Evolutionary conservation across 2,113 vertebrate genomes (phyloP), one percentile per base, ranked within the genome.

Genomic region (Apteryx mantelli): DNA sequence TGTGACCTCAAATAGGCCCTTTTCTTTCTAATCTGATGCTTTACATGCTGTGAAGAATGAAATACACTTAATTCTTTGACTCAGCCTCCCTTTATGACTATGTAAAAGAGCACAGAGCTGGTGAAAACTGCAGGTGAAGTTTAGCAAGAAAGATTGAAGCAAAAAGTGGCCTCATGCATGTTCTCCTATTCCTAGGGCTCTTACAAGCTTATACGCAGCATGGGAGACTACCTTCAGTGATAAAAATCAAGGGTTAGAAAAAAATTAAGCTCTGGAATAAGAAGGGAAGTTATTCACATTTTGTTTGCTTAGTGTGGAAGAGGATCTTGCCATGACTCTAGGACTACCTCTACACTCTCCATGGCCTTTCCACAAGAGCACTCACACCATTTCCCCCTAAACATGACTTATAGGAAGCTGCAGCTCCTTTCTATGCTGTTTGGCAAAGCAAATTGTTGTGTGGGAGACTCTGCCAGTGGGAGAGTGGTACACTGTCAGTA

Each of bases 11-110:
- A 38, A 95, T 70, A 91, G 79, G 82, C 16, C 21, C 7, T 93
- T 93, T 97, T 88, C 85, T 86, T 89, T 93, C 75, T 94, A 93
- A 95, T 92, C 75, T 81, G 82, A 88, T 74, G 87, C 48, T 88
- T 95, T 92, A 70, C 97, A 68, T 78, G 95, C 96, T 96, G 97
- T 68, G 96, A 97, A 91, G 79, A 97, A 93, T 89, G 78, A 95
- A 95, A 95, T 89, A 38, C 46, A 83, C 93, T 96, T 95, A 89
- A 83, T 85, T 91, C 71, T 93, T 92, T 97, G 95, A 95, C 87
- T 97, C 91, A 95, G 28, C 15, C 91, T 85, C 36, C 63, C 55
- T 95, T 95, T 96, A 89, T 88, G 71, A 74, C 64, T 88, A 36
- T 0, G 0, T 88, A 93, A 94, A 96, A 95, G 93, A 74, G 46